Conservation (phyloP, 2,113 vertebrate species). For the Apteryx mantelli region DNA sequence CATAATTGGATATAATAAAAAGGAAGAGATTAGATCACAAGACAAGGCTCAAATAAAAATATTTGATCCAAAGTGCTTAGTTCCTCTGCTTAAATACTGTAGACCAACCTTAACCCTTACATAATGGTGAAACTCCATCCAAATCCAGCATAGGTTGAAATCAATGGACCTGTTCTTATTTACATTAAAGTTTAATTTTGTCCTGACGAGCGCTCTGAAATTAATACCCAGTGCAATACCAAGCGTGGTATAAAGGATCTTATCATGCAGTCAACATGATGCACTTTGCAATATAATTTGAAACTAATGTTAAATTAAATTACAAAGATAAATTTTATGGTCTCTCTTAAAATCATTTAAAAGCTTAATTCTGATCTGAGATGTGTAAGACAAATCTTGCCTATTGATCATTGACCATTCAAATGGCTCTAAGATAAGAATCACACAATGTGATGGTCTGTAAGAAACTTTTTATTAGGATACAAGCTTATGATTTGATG, state of each 20-base stretch:
- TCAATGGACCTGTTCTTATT: slow-evolving; percentile 37
- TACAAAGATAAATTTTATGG: slow-evolving; percentile 38
- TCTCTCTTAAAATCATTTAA: slow-evolving; percentile 52
- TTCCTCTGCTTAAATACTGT: background rate
- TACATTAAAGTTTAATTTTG: slow-evolving; percentile 55
- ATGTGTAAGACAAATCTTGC: slow-evolving; percentile 3
- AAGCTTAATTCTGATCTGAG: slow-evolving; percentile 34
- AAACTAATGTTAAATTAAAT: slow-evolving; percentile 59
- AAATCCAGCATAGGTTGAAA: background rate
- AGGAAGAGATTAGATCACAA: background rate
- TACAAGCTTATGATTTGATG: background rate
- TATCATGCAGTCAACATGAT: slow-evolving; percentile 48
- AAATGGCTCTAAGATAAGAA: background rate
- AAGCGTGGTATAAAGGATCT: slow-evolving; percentile 28
- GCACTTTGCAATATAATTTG: slow-evolving; percentile 55
- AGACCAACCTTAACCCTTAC: background rate
- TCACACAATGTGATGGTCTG: background rate
- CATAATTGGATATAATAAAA: background rate
- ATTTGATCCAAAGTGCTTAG: background rate
- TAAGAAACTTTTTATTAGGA: background rate
- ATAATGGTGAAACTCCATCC: background rate
- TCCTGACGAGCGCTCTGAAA: slow-evolving; percentile 35
- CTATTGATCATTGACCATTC: slow-evolving; percentile 7
- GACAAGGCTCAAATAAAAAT: background rate
- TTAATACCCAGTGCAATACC: slow-evolving; percentile 9